Evolutionary conservation across 2,888 invertebrate species (phyloP), one percentile per base, ranked within the genome.

Genomic region (Amblyteles armatorius): DNA sequence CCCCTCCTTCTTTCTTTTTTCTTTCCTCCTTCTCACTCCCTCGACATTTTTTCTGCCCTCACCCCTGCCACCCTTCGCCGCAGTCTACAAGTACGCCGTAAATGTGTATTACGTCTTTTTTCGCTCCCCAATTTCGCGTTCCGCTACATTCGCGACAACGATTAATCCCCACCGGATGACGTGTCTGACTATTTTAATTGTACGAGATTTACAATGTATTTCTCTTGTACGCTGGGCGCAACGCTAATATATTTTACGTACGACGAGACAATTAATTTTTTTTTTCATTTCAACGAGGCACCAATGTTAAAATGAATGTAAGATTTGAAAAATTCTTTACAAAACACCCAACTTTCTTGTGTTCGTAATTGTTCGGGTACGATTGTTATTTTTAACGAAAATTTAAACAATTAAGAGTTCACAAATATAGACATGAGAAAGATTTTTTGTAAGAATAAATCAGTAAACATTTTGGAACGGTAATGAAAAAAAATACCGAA

Each of bases 141-240:
- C 71, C 48, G 19, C 60, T 44, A 52, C 57, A 55, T 57, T 48
- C 67, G 65, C 72, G 68, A 60, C 81, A 63, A 50, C 81, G 84
- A 84, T 84, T 84, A 84, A 82, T 84, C 78, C 36, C 71, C 65
- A 57, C 22, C 83, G 84, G 60, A 74, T 74, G 84, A 84, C 78
- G 78, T 73, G 72, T 50, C 81, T 29, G 84, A 84, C 84, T 73
- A 84, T 84, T 74, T 84, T 81, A 81, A 84, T 84, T 78, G 73
- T 73, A 77, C 72, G 69, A 78, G 63, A 82, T 81, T 55, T 68
- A 44, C 77, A 57, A 40, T 65, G 40, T 19, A 57, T 55, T 69
- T 50, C 57, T 44, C 57, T 36, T 26, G 22, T 16, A 57, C 52
- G 65, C 11, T 48, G 48, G 44, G 44, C 9, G 48, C 36, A 40